These are phyloP conservation scores for Upupa epops DNA, from an alignment of 2,113 vertebrate species.

Conservation along the genomic window DNA sequence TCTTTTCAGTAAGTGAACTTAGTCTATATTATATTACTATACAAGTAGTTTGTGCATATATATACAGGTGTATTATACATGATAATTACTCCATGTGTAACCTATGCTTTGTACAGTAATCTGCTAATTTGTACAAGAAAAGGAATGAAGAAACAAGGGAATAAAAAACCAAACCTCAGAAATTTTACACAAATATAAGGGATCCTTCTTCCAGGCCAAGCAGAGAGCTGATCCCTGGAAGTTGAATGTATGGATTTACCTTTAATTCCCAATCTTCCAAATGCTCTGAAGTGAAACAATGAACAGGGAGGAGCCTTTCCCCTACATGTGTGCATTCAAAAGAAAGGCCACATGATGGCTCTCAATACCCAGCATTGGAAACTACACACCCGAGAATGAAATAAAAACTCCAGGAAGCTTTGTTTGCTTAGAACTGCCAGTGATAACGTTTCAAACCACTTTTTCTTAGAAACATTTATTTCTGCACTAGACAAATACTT, in stretches of 20 bases:
- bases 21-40: neutral
- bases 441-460: neutral
- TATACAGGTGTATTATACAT: neutral
- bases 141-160: neutral
- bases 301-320: neutral
- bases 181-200: neutral
- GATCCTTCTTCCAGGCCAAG: neutral
- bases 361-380: constrained; percentile 57
- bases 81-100: neutral
- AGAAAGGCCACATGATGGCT: constrained; percentile 66
- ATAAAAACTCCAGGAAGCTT: neutral
- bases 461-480: neutral
- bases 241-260: accelerated
- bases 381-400: neutral
- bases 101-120: neutral
- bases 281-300: neutral
- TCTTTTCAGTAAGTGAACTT: neutral
- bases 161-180: neutral
- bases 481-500: neutral
- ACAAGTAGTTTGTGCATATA: neutral
- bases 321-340: neutral
- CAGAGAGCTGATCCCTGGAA: neutral
- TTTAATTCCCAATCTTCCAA: neutral
- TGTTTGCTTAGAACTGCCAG: neutral
- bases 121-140: neutral